A percentile compares a stretch with the other conserved stretches of the same genome.
Conservation (phyloP, 2,888 invertebrate genomes). For the Cephus rjabovi region DNA sequence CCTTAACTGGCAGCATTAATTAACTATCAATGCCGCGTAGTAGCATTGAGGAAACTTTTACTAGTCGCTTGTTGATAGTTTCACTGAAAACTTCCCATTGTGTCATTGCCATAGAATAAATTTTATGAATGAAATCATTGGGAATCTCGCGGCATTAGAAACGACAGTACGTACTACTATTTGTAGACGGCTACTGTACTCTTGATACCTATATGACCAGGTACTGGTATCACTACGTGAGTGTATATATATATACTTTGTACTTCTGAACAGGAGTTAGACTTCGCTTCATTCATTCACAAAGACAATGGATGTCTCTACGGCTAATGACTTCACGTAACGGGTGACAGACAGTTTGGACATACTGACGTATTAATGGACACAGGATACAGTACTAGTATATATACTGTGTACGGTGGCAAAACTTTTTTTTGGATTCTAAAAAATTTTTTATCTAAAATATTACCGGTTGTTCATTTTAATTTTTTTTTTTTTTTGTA, state of each 20-base stretch:
- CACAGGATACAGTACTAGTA: background rate
- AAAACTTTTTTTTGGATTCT: background rate
- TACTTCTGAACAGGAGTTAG: background rate
- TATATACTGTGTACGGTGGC: background rate
- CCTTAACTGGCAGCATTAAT: background rate
- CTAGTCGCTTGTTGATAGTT: background rate
- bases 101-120: background rate
- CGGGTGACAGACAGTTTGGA: background rate
- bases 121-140: background rate
- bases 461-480: background rate
- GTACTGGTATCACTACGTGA: background rate
- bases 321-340: constrained; percentile 13
- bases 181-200: background rate
- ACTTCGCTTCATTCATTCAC: constrained; percentile 11
- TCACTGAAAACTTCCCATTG: background rate
- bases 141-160: background rate
- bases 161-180: background rate
- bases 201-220: background rate
- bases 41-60: background rate
- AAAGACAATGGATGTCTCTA: constrained; percentile 15
- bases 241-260: background rate
- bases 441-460: background rate
- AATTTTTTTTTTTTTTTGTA: background rate
- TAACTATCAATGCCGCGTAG: background rate
- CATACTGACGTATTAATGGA: constrained; percentile 3